Percentiles rank a stretch among this genome's conserved stretches.
phyloP scores from a whole-genome alignment of 2,113 vertebrate species.

The Oryzias curvinotus region DNA sequence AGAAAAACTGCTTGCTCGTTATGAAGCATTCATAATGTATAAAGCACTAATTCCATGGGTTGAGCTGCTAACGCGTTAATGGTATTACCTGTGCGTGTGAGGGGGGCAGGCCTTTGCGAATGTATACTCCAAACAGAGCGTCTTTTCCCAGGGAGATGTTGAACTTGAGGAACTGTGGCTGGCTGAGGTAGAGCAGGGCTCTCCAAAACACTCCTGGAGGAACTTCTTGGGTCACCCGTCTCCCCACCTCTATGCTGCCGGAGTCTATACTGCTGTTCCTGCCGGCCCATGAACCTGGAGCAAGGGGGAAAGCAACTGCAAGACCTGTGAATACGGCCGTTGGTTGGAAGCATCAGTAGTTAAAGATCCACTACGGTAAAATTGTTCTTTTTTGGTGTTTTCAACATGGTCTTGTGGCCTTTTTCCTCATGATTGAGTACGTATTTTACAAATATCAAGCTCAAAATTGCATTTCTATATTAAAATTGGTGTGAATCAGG shows the following conservation, averaged over 20 bases:
- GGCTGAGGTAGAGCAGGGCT: slow-evolving; percentile 90
- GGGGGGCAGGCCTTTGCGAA: slow-evolving; percentile 93
- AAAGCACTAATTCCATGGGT: slow-evolving; percentile 18
- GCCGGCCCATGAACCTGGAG: slow-evolving; percentile 83
- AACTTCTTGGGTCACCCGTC: slow-evolving; percentile 92
- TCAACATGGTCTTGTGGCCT: too few relatives aligned
- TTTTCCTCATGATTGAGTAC: too few relatives aligned
- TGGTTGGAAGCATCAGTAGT: slow-evolving; percentile 11
- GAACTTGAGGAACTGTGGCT: slow-evolving; percentile 98
- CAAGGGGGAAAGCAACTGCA: slow-evolving; percentile 60
- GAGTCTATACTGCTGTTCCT: slow-evolving; percentile 97
- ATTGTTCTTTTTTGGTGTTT: too few relatives aligned
- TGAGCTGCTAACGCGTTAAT: background rate
- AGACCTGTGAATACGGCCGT: slow-evolving; percentile 59
- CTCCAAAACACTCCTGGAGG: slow-evolving; percentile 96
- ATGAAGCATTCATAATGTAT: slow-evolving; percentile 21
- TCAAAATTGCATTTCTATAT: too few relatives aligned
- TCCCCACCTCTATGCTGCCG: slow-evolving; percentile 90
- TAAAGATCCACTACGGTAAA: too few relatives aligned
- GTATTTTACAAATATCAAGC: too few relatives aligned
- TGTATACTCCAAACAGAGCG: slow-evolving; percentile 96
- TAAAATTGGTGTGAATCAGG: too few relatives aligned
- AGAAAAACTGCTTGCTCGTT: slow-evolving; percentile 27
- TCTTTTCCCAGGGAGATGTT: slow-evolving; percentile 98
- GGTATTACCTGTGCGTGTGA: slow-evolving; percentile 89